phyloP scores from a whole-genome alignment of 2,797 vertebrate species.

The Uromys caudimaculatus region DNA sequence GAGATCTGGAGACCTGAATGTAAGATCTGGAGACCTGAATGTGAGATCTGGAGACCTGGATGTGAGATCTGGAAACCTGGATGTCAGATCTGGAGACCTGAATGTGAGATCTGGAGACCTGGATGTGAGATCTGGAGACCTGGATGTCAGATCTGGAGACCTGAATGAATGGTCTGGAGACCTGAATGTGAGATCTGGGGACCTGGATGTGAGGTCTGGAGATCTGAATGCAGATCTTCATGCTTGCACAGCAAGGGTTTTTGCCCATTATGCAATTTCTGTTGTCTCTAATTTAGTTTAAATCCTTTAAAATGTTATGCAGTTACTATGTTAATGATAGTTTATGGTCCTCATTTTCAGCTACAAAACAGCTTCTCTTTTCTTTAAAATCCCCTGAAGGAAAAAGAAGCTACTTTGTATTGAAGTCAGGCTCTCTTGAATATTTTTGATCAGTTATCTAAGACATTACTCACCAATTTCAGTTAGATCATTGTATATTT shows the following conservation, averaged over 20 bases:
- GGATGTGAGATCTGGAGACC: not conserved
- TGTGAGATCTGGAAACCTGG: not conserved
- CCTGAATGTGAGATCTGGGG: not conserved
- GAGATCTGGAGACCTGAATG: not conserved
- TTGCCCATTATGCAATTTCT: not conserved
- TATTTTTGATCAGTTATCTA: not conserved
- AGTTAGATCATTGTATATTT: not conserved
- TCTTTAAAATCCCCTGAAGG: not conserved
- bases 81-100: not conserved
- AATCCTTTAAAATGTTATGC: not conserved
- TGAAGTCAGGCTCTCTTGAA: not conserved
- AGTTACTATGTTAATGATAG: not conserved
- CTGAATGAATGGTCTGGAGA: no score
- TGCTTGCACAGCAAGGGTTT: not conserved
- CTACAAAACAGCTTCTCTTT: not conserved
- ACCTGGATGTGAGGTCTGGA: not conserved
- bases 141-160: not conserved
- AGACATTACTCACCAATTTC: not conserved
- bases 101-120: not conserved
- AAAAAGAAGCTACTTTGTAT: not conserved
- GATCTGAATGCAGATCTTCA: not conserved
- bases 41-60: not conserved
- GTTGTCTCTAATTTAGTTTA: no score
- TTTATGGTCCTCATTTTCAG: not conserved
- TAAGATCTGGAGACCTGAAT: not conserved